These are phyloP conservation scores for Pterostichus niger DNA, from an alignment of 2,888 invertebrate species.

Conservation along the genomic window DNA sequence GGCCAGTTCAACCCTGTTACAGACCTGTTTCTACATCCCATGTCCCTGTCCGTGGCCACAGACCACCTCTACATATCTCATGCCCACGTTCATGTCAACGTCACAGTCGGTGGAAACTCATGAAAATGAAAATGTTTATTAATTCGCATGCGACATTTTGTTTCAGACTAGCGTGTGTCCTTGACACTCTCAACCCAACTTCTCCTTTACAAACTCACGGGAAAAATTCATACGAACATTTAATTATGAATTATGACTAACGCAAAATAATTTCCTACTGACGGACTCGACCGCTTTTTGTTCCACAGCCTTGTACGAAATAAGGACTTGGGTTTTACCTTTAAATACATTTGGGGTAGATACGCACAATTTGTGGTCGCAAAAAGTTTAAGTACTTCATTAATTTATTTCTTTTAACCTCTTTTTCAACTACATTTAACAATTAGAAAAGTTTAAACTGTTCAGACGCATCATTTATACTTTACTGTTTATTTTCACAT, in stretches of 20 bases:
- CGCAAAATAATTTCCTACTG: conserved; percentile 9
- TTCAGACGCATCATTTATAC: background rate
- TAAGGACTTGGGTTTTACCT: background rate
- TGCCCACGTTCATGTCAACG: too few species aligned
- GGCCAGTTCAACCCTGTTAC: too few species aligned
- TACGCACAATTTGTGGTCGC: too few species aligned
- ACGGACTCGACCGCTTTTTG: background rate
- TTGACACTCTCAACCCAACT: conserved; percentile 32
- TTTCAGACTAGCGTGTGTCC: conserved; percentile 18
- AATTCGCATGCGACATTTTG: conserved; percentile 46
- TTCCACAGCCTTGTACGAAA: conserved; percentile 1
- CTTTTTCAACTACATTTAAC: too few species aligned
- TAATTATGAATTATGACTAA: conserved; percentile 33
- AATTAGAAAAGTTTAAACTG: too few species aligned
- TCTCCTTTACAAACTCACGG: conserved; percentile 22
- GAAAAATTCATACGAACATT: conserved; percentile 7
- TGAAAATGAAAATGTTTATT: conserved; percentile 25
- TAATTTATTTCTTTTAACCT: too few species aligned
- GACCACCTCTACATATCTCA: too few species aligned
- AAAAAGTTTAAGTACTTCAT: too few species aligned
- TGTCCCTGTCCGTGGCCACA: too few species aligned
- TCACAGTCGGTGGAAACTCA: background rate
- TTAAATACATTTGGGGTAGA: background rate
- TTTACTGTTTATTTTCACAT: too few species aligned
- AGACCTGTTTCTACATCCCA: too few species aligned